These are phyloP conservation scores for Drosophila mettleri DNA, from an alignment of 2,888 invertebrate species.

Conservation along the genomic window DNA sequence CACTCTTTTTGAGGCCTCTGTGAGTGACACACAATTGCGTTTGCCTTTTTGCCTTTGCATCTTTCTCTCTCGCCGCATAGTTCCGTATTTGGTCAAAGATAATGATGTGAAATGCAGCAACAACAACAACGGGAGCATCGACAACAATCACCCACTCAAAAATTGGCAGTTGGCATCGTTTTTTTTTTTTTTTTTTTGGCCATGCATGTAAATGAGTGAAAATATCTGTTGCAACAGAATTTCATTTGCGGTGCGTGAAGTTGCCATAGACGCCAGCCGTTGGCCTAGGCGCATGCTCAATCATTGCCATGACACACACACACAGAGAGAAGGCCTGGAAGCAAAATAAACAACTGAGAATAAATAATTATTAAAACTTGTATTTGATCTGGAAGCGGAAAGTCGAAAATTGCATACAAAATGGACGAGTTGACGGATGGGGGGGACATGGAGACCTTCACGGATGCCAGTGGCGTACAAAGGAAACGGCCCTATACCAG, in stretches of 20 bases:
- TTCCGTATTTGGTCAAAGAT: slow-evolving; percentile 80
- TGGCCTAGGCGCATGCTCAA: slow-evolving; percentile 42
- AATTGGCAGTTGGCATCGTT: slow-evolving; percentile 48
- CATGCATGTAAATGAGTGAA: slow-evolving; percentile 78
- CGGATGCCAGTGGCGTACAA: slow-evolving; percentile 14
- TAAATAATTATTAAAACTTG: neutral
- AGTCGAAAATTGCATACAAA: slow-evolving; percentile 3
- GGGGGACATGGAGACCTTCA: slow-evolving; percentile 5
- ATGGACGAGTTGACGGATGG: slow-evolving; percentile 42
- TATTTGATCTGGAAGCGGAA: slow-evolving; percentile 1
- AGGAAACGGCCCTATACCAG: slow-evolving; percentile 50
- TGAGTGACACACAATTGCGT: slow-evolving; percentile 79
- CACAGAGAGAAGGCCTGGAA: neutral
- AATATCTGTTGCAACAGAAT: slow-evolving; percentile 69
- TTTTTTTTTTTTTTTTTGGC: neutral
- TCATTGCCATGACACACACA: slow-evolving; percentile 38
- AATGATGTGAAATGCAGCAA: slow-evolving; percentile 76
- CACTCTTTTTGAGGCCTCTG: slow-evolving; percentile 62
- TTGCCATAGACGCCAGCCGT: slow-evolving; percentile 39
- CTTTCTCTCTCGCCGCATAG: slow-evolving; percentile 49
- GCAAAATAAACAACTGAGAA: slow-evolving; percentile 14
- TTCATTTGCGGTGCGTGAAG: slow-evolving; percentile 52
- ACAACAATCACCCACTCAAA: slow-evolving; percentile 79
- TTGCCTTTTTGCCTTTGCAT: slow-evolving; percentile 25
- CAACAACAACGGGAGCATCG: slow-evolving; percentile 39